phyloP scores from a whole-genome alignment of 2,888 invertebrate species.

The Leptogaster cylindrica region DNA sequence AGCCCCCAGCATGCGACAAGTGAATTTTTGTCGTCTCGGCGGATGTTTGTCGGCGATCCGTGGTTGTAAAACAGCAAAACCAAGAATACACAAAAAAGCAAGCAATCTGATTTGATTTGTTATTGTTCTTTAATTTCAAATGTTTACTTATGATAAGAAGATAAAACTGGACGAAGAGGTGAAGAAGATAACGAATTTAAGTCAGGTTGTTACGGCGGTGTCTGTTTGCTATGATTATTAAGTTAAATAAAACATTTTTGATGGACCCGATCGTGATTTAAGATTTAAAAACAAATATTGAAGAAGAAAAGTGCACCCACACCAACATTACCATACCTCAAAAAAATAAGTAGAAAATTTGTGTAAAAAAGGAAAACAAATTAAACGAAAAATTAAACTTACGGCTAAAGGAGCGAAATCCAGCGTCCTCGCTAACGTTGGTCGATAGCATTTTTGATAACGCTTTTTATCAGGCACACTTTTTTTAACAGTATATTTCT shows the following conservation, averaged over 20 bases:
- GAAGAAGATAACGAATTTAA: no score
- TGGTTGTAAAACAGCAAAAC: background rate
- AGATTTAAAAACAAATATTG: no score
- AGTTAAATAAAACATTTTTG: background rate
- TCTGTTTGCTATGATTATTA: no score
- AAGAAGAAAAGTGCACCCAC: slow-evolving; percentile 3
- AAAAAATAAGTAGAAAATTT: background rate
- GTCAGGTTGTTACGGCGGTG: no score
- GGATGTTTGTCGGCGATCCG: slow-evolving; percentile 20
- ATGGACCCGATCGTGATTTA: no score
- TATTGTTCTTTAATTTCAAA: background rate
- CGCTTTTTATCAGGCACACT: slow-evolving; percentile 2
- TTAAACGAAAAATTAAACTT: slow-evolving; percentile 52
- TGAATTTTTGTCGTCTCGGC: slow-evolving; percentile 34
- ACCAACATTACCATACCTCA: background rate
- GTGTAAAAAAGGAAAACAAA: background rate
- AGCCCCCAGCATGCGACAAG: slow-evolving; percentile 19
- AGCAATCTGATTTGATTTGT: slow-evolving; percentile 20
- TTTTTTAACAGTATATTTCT: slow-evolving; percentile 31
- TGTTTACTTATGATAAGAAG: background rate
- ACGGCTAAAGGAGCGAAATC: slow-evolving; percentile 63
- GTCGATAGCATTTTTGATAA: slow-evolving; percentile 59
- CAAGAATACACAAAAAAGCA: background rate
- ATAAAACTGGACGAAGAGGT: background rate
- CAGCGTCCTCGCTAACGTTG: slow-evolving; percentile 60